Evolutionary conservation across 2,888 invertebrate genomes (phyloP), one percentile per base, ranked within the genome.

Genomic region (Bhutanitis thaidina): DNA sequence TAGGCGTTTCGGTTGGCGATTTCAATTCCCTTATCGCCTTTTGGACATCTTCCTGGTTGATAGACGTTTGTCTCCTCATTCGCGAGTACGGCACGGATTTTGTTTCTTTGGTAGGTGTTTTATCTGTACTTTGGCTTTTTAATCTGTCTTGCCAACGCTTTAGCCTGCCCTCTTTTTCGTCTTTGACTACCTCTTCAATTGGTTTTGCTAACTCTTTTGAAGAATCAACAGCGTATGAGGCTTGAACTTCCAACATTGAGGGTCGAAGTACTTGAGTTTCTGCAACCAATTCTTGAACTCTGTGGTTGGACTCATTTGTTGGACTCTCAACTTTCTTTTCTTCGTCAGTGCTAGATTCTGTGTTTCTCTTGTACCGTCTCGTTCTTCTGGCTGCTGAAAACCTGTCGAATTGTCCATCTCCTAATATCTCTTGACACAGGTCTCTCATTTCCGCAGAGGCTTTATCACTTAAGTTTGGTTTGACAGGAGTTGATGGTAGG

Each of bases 321-420:
- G 81, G 70, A 16, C 74, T 71, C 1, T 88, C 87, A 1, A 89
- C 77, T 57, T 85, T 84, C 67, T 86, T 87, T 45, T 91, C 91
- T 61, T 92, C 91, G 58, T 91, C 91, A 8, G 90, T 90, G 67
- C 90, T 91, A 7, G 88, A 80, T 63, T 93, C 92, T 10, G 92
- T 88, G 41, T 90, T 91, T 29, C 93, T 86, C 64, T 95, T 95
- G 65, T 96, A 96, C 36, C 97, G 89, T 53, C 96, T 91, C 0
- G 97, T 97, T 60, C 96, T 90, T 60, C 97, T 90, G 0, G 95
- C 92, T 3, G 95, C 93, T 0, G 96, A 95, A 68, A 94, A 95
- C 60, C 97, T 90, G 71, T 97, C 96, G 59, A 97, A 97, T 62
- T 95, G 94, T 1, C 95, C 95, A 67, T 93, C 93, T 0, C 94